These are phyloP conservation scores for Abscondita cerata DNA, from an alignment of 2,888 invertebrate species.

Conservation along the genomic window DNA sequence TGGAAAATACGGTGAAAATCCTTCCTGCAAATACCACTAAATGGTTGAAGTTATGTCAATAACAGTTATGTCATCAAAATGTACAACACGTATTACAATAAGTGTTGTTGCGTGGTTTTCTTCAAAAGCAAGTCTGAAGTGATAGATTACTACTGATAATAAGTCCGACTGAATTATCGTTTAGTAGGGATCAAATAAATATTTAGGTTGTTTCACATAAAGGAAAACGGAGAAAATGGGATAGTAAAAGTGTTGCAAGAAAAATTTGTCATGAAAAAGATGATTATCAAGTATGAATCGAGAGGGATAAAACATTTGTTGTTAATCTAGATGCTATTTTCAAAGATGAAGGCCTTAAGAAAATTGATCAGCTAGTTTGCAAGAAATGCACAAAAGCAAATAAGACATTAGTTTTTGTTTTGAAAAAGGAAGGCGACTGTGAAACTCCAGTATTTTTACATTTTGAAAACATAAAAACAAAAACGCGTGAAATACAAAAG, in stretches of 20 bases:
- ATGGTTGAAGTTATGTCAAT: background rate
- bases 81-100: slow-evolving; percentile 18
- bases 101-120: slow-evolving; percentile 29
- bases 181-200: background rate
- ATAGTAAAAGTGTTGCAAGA: background rate
- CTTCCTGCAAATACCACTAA: no score
- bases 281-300: slow-evolving; percentile 25
- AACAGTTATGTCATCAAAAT: slow-evolving; percentile 1
- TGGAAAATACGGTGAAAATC: no score
- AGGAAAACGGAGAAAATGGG: background rate
- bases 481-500: no score
- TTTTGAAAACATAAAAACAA: no score
- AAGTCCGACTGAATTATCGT: no score
- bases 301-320: slow-evolving; percentile 14
- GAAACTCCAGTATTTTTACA: no score
- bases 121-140: no score
- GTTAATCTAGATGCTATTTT: no score
- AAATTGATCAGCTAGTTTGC: background rate
- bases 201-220: background rate
- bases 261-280: slow-evolving; percentile 9
- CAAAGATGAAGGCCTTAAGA: slow-evolving; percentile 25
- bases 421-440: no score
- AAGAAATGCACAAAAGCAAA: no score
- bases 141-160: no score
- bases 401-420: no score